A percentile compares a stretch with the other conserved stretches of the same genome.
Conservation (phyloP, 1,140 invertebrate species). For the Cydia strobilella region DNA sequence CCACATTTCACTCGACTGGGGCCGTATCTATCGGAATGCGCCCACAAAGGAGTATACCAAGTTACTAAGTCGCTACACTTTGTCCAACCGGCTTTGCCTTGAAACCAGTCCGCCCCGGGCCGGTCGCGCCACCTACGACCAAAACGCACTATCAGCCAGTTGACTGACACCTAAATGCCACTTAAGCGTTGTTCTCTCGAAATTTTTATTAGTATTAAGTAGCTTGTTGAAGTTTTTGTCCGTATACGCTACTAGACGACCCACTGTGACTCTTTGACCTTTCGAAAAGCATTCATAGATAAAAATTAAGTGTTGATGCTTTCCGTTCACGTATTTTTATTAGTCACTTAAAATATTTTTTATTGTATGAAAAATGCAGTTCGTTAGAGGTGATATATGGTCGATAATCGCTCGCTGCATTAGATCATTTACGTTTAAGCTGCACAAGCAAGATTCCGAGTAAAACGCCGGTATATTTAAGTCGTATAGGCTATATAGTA, state of each 20-base stretch:
- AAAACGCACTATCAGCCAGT: slow-evolving; percentile 66
- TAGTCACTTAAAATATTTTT: slow-evolving; percentile 16
- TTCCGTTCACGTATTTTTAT: not conserved
- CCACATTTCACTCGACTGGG: slow-evolving; percentile 63
- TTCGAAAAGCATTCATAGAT: slow-evolving; percentile 25
- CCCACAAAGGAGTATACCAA: slow-evolving; percentile 68
- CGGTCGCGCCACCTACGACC: slow-evolving; percentile 31
- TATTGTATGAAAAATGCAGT: not conserved
- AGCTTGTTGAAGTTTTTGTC: slow-evolving; percentile 59
- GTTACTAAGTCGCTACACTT: slow-evolving; percentile 67
- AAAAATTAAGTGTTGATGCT: slow-evolving; percentile 14
- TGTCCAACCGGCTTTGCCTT: slow-evolving; percentile 66
- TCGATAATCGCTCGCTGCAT: slow-evolving; percentile 45
- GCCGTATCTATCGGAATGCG: slow-evolving; percentile 74
- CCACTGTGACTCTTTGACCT: slow-evolving; percentile 39
- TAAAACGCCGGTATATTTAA: slow-evolving; percentile 63
- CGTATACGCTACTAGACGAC: slow-evolving; percentile 29
- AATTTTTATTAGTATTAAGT: slow-evolving; percentile 74
- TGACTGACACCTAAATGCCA: slow-evolving; percentile 77
- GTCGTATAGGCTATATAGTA: slow-evolving; percentile 60
- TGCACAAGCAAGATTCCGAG: slow-evolving; percentile 47
- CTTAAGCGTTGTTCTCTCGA: slow-evolving; percentile 72
- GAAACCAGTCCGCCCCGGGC: slow-evolving; percentile 68
- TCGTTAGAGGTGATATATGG: slow-evolving; percentile 40
- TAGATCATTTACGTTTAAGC: slow-evolving; percentile 45